phyloP scores from a whole-genome alignment of 1,140 invertebrate genomes.

The Paraescarpia echinospica region DNA sequence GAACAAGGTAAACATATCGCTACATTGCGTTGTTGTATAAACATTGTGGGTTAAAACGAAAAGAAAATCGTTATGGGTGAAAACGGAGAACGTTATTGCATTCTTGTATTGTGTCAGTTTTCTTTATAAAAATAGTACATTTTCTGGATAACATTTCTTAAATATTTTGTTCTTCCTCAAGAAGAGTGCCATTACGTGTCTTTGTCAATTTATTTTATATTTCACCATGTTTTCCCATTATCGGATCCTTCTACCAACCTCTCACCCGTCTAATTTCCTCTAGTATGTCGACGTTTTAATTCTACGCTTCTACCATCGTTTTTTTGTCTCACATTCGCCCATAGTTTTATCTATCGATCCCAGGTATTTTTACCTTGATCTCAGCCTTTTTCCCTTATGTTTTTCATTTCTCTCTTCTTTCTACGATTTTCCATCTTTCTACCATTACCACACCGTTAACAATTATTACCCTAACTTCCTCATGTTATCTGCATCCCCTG shows the following conservation, averaged over 20 bases:
- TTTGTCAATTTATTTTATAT: neutral
- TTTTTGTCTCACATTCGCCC: neutral
- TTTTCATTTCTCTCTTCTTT: neutral
- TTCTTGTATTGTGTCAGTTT: too few species aligned
- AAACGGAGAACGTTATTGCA: too few species aligned
- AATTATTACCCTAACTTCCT: too few species aligned
- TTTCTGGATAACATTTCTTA: too few species aligned
- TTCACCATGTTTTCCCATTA: neutral
- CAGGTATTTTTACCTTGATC: too few species aligned
- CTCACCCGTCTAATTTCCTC: neutral
- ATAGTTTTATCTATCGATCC: too few species aligned
- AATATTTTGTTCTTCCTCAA: neutral
- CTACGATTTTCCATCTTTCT: neutral
- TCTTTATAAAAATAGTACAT: too few species aligned
- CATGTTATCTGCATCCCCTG: too few species aligned
- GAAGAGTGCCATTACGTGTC: neutral
- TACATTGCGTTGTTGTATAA: neutral
- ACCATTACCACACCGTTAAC: neutral
- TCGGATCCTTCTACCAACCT: neutral
- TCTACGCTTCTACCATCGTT: neutral
- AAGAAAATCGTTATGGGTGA: too few species aligned
- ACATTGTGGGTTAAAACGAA: too few species aligned
- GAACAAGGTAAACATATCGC: neutral
- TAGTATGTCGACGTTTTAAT: neutral
- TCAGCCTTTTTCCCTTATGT: too few species aligned